These are phyloP conservation scores for Pelmatolapia mariae DNA, from an alignment of 2,113 vertebrate species.

Conservation along the genomic window DNA sequence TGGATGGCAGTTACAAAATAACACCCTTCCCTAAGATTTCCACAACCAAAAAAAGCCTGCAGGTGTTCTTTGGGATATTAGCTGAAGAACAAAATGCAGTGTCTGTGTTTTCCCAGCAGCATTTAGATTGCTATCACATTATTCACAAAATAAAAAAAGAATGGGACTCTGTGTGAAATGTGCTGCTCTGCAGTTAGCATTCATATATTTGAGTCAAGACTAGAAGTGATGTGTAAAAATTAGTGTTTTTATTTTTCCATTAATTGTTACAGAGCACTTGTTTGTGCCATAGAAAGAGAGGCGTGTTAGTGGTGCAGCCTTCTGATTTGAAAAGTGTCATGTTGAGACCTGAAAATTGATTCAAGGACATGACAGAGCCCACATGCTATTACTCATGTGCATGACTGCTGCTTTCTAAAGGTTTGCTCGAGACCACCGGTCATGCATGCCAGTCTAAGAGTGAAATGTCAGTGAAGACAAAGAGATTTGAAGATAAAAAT, in stretches of 20 bases:
- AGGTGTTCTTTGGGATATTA: not conserved
- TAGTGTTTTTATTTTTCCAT: not conserved
- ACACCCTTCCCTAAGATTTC: not conserved
- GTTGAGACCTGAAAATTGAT: conserved; percentile 15
- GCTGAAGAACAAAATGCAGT: not conserved
- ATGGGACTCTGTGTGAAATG: not conserved
- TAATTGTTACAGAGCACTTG: not conserved
- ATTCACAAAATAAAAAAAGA: not conserved
- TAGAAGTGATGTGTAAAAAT: not conserved
- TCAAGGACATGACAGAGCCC: not conserved
- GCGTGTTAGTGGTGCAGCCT: not conserved
- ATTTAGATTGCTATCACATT: not conserved
- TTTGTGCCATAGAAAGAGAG: not conserved
- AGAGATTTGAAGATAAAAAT: not conserved
- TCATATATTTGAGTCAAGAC: not conserved
- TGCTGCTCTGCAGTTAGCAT: not conserved
- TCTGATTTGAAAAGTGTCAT: conserved; percentile 20
- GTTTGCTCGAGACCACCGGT: not conserved
- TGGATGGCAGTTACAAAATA: not conserved
- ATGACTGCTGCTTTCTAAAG: conserved; percentile 2
- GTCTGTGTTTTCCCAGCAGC: not conserved
- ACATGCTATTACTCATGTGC: conserved; percentile 2
- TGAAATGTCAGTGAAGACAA: conserved; percentile 11
- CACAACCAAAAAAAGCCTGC: not conserved
- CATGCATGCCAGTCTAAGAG: not conserved